Percentiles rank a stretch among this genome's conserved stretches.
Conservation (phyloP, 2,888 invertebrate genomes). For the Megastigmus dorsalis region DNA sequence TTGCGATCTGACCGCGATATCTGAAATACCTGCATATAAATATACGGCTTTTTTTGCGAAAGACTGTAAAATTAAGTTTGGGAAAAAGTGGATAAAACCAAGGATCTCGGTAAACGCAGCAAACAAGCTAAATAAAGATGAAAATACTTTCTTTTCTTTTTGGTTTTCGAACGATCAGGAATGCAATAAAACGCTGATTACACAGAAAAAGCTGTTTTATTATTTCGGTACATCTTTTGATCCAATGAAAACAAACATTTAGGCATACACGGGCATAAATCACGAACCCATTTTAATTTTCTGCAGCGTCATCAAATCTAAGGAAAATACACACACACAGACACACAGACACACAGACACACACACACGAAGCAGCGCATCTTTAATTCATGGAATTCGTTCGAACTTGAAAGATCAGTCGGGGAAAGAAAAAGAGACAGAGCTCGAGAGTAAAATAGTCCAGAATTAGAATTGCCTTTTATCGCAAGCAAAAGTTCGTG, state of each 20-base stretch:
- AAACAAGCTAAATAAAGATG: too few relatives aligned
- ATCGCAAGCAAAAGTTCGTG: background rate
- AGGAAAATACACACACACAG: constrained; percentile 5
- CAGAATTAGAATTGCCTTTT: constrained; percentile 7
- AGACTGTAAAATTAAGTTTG: too few relatives aligned
- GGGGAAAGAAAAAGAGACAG: background rate
- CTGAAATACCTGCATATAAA: too few relatives aligned
- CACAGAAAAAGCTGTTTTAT: too few relatives aligned
- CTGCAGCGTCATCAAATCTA: background rate
- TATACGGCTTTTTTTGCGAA: too few relatives aligned
- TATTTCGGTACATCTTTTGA: too few relatives aligned
- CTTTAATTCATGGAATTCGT: constrained; percentile 22
- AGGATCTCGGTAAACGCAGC: too few relatives aligned
- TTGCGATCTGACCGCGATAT: too few relatives aligned
- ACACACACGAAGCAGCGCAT: background rate
- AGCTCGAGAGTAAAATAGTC: background rate
- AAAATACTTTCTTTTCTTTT: too few relatives aligned
- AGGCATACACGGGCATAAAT: background rate
- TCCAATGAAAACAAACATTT: background rate
- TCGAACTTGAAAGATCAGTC: background rate
- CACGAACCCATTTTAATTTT: constrained; percentile 17
- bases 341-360: background rate
- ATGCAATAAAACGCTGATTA: too few relatives aligned
- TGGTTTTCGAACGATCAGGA: too few relatives aligned
- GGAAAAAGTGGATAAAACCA: too few relatives aligned